phyloP scores from a whole-genome alignment of 1,140 invertebrate genomes.

The Olivierus martensii region DNA sequence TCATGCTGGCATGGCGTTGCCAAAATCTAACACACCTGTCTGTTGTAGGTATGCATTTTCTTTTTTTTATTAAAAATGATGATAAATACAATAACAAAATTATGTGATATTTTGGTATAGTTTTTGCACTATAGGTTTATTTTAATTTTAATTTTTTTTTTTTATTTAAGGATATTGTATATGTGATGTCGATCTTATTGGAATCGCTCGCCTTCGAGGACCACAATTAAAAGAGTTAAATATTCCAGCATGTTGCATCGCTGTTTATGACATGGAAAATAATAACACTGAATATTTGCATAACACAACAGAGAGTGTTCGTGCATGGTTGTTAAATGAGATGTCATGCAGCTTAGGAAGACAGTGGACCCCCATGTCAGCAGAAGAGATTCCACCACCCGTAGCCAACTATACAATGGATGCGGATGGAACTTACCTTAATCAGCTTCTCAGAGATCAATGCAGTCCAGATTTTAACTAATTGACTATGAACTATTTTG shows the following conservation, averaged over 20 bases:
- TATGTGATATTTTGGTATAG: too few relatives aligned
- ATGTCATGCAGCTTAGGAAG: constrained; percentile 3
- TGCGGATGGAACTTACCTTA: constrained; percentile 8
- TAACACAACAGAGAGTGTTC: background rate
- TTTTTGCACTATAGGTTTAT: too few relatives aligned
- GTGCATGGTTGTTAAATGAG: background rate
- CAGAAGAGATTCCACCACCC: constrained; percentile 8
- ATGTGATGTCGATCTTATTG: constrained; percentile 46
- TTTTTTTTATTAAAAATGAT: background rate
- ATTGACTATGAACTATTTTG: background rate
- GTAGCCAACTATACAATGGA: constrained; percentile 5
- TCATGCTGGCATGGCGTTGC: constrained; percentile 62
- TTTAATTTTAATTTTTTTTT: too few relatives aligned
- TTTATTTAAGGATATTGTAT: constrained; percentile 42
- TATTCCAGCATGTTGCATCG: constrained; percentile 40
- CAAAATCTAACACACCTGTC: constrained; percentile 48
- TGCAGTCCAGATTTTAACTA: background rate
- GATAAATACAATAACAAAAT: background rate
- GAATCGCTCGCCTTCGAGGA: constrained; percentile 49
- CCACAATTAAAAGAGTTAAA: constrained; percentile 42
- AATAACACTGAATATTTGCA: background rate
- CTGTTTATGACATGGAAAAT: constrained; percentile 13
- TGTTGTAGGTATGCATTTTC: constrained; percentile 35
- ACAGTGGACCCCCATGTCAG: constrained; percentile 12
- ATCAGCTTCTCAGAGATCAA: constrained; percentile 6